Evolutionary conservation across 92 coral and sea anemone genomes (phyloP).

Genomic region (Parazoanthus swiftii): DNA sequence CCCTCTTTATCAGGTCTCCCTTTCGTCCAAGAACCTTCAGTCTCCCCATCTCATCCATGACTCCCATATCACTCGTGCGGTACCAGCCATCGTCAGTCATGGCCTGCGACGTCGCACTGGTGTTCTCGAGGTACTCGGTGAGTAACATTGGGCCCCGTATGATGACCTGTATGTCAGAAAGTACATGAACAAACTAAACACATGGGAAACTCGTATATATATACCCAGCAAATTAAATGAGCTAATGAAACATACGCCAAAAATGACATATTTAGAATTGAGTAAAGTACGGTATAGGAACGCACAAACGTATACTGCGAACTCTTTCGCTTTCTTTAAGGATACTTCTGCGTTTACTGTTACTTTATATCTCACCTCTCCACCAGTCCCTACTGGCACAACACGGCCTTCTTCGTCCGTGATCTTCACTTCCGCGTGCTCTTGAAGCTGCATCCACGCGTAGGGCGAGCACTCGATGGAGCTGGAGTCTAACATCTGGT

Average conservation of each 20-base stretch:
- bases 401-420: conserved; percentile 18
- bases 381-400: neutral
- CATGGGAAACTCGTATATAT: too few relatives aligned
- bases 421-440: conserved; percentile 1
- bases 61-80: neutral
- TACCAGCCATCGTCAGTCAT: neutral
- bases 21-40: conserved; percentile 4
- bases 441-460: neutral
- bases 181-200: neutral
- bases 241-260: neutral
- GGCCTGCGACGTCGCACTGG: neutral
- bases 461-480: neutral
- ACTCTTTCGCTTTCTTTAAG: too few relatives aligned
- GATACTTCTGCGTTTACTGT: neutral
- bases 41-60: conserved; percentile 10
- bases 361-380: neutral
- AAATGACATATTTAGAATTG: too few relatives aligned
- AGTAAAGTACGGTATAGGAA: too few relatives aligned
- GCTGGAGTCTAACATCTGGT: neutral
- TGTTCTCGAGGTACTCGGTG: neutral
- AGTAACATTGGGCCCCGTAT: neutral
- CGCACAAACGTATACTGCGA: too few relatives aligned
- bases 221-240: too few relatives aligned
- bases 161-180: neutral
- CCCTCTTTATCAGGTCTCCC: conserved; percentile 5